phyloP scores from a whole-genome alignment of 2,797 vertebrate species.

The Enteromius thamalakanensis region DNA sequence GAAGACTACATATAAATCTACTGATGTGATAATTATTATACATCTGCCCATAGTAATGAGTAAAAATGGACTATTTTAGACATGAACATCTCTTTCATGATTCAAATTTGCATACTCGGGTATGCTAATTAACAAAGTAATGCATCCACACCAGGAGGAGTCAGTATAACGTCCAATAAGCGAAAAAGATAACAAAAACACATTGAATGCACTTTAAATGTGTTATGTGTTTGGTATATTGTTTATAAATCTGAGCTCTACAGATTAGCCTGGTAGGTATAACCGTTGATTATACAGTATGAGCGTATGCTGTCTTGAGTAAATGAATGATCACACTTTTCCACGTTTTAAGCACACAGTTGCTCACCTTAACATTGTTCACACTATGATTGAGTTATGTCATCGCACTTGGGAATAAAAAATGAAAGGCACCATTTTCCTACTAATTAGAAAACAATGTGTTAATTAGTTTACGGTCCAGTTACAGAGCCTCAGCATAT shows the following conservation, averaged over 20 bases:
- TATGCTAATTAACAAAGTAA: not conserved
- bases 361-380: not conserved
- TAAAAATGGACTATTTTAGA: not conserved
- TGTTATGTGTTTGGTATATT: too few relatives aligned
- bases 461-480: slow-evolving; percentile 51
- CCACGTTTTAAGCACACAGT: slow-evolving; percentile 27
- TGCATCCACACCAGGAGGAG: not conserved
- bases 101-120: not conserved
- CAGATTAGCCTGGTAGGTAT: not conserved
- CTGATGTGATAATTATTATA: slow-evolving; percentile 16
- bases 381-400: slow-evolving; percentile 23
- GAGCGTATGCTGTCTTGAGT: not conserved
- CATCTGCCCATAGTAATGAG: not conserved
- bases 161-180: not conserved
- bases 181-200: not conserved
- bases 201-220: not conserved
- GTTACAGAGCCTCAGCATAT: slow-evolving; percentile 43
- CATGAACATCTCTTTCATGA: not conserved
- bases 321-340: not conserved
- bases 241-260: not conserved
- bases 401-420: slow-evolving; percentile 21
- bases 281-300: slow-evolving; percentile 15
- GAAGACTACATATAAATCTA: not conserved
- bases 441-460: slow-evolving; percentile 49
- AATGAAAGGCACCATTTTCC: slow-evolving; percentile 39